These are phyloP conservation scores for Salminus brasiliensis DNA, from an alignment of 2,113 vertebrate species.

Conservation along the genomic window DNA sequence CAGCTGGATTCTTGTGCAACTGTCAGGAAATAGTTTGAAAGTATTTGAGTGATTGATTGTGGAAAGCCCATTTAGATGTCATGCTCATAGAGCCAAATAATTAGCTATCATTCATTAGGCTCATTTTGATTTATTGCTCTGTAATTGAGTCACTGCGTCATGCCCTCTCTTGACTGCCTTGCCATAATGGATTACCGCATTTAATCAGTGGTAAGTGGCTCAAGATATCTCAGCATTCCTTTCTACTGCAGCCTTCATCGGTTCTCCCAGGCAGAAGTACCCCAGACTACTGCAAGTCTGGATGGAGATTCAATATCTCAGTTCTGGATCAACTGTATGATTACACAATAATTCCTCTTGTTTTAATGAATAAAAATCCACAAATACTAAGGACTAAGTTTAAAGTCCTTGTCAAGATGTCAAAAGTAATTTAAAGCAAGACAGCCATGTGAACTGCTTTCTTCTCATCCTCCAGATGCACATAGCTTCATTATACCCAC, in stretches of 20 bases:
- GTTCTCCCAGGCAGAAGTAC: background rate
- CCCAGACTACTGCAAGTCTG: background rate
- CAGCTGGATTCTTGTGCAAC: background rate
- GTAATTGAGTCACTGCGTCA: conserved; percentile 10
- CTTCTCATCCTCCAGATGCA: background rate
- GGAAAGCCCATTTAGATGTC: conserved; percentile 24
- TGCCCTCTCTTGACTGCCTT: conserved; percentile 11
- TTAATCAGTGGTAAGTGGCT: conserved; percentile 37
- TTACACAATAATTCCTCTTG: background rate
- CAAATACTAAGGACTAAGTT: background rate
- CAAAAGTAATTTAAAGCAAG: background rate
- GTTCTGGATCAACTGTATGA: background rate
- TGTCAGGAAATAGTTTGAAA: conserved; percentile 26
- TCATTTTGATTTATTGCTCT: conserved; percentile 36
- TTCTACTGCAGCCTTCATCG: background rate
- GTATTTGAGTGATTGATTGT: conserved; percentile 35
- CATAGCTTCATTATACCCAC: background rate
- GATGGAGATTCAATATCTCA: background rate
- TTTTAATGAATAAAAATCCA: background rate
- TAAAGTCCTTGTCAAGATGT: background rate
- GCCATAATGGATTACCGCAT: conserved; percentile 27
- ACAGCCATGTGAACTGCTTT: background rate
- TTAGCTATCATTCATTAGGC: conserved; percentile 36
- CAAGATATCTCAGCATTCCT: background rate
- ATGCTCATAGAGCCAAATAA: conserved; percentile 18